phyloP scores from a whole-genome alignment of 2,797 vertebrate genomes.

The Pteropus rufus region DNA sequence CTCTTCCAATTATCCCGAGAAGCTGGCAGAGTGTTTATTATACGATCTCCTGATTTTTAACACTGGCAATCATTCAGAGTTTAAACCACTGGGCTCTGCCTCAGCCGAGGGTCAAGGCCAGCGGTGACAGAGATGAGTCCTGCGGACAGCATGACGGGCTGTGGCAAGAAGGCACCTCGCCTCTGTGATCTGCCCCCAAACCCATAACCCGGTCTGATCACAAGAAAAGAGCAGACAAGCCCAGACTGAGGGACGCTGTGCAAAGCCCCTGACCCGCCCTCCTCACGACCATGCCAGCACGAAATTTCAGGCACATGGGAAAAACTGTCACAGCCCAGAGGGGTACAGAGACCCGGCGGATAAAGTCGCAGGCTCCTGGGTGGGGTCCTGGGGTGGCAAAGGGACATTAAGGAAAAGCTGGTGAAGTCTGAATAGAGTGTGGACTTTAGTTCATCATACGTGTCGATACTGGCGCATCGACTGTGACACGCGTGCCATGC shows the following conservation, averaged over 20 bases:
- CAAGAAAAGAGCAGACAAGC: neutral
- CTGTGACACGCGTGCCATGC: neutral
- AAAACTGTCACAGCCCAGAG: neutral
- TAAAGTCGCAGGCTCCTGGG: too few relatives aligned
- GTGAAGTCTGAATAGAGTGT: neutral
- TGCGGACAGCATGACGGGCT: too few relatives aligned
- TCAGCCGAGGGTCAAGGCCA: neutral
- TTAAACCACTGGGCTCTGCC: neutral
- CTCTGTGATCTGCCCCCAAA: neutral
- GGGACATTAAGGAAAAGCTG: neutral
- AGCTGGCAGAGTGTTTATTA: neutral
- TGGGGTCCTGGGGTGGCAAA: neutral
- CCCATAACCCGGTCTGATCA: too few relatives aligned
- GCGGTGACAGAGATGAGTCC: too few relatives aligned
- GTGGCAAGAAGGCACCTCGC: neutral
- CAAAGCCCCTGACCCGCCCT: neutral
- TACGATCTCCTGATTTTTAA: neutral
- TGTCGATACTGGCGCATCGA: neutral
- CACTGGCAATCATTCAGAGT: neutral
- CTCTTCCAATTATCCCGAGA: neutral
- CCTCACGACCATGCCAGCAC: accelerated
- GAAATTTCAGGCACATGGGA: neutral
- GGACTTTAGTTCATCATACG: neutral
- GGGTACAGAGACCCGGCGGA: neutral
- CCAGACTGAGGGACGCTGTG: accelerated